A percentile compares a stretch with the other conserved stretches of the same genome.
These are phyloP conservation scores for Nannospalax galili DNA, from an alignment of 2,113 vertebrate genomes.

Conservation along the genomic window DNA sequence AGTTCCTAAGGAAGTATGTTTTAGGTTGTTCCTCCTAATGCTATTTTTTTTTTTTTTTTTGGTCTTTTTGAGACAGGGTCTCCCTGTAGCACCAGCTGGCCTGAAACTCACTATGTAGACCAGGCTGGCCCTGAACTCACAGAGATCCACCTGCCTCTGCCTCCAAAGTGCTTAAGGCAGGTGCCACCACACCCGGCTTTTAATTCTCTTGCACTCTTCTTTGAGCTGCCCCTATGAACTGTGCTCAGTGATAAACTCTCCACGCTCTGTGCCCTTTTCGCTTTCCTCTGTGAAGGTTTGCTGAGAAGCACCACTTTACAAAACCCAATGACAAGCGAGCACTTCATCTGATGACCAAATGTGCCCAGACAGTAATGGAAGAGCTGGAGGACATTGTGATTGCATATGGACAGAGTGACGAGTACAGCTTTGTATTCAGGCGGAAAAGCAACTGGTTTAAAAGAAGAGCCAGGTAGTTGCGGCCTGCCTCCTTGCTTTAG, in stretches of 20 bases:
- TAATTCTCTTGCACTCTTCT: neutral
- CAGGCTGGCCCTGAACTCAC: too few species aligned
- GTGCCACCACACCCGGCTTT: too few species aligned
- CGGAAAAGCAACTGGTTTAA: slow-evolving; percentile 95
- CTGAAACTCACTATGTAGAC: too few species aligned
- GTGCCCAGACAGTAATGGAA: slow-evolving; percentile 94
- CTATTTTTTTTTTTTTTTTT: too few species aligned
- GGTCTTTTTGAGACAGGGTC: too few species aligned
- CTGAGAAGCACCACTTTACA: slow-evolving; percentile 93
- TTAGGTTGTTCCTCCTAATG: neutral
- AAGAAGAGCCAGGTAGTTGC: slow-evolving; percentile 94
- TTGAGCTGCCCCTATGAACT: neutral
- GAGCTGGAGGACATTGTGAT: slow-evolving; percentile 94
- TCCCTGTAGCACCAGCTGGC: too few species aligned
- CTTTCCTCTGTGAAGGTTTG: slow-evolving; percentile 88
- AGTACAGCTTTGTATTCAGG: slow-evolving; percentile 98
- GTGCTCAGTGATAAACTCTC: neutral
- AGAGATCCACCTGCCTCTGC: too few species aligned
- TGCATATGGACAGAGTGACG: slow-evolving; percentile 98
- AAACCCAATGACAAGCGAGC: slow-evolving; percentile 97
- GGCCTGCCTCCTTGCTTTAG: neutral
- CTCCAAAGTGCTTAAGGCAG: too few species aligned
- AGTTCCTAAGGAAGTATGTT: neutral
- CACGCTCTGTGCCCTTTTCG: neutral
- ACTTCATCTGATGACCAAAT: slow-evolving; percentile 92